Base-by-base conservation (phyloP, 2,797 vertebrate species). In the Protosalanx chinensis region DNA sequence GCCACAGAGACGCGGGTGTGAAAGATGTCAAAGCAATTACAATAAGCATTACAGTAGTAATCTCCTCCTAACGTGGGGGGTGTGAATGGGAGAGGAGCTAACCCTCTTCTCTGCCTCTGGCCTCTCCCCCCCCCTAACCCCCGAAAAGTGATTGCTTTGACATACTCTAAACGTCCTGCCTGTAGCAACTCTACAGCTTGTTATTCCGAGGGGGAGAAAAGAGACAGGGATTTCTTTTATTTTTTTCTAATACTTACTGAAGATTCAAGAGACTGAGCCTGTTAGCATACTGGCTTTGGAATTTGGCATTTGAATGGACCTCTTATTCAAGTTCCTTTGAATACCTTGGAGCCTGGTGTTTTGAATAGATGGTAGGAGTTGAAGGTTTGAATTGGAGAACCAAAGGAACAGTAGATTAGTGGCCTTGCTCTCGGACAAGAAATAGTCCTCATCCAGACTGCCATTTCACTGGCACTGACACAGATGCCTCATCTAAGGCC, bases 1-100 rank as follows among this genome's bases (percentile, higher is more conserved):
- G 41, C 37, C 85, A 81, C 76, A 72, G 77, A 78, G 81, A 82
- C 81, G 75, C 74, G 70, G 79, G 72, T 84, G 86, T 87, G 86
- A 90, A 88, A 86, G 79, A 83, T 91, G 88, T 91, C 88, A 88
- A 85, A 84, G 88, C 85, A 89, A 90, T 91, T 91, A 92, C 83
- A 86, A 85, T 84, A 85, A 84, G 84, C 87, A 84, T 85, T 87
- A 78, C 80, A 81, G 76, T 68, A 73, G 83, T 88, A 86, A 89
- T 85, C 83, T 84, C 78, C 78, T 76, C 77, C 66, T 82, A 85
- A 82, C 85, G 79, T 82, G 72, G 76, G 80, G 79, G 82, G 82
- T 78, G 85, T 84, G 86, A 88, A 87, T 82, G 78, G 83, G 84
- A 79, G 57, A 29, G 60, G 67, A 5, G 68, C 53, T 63, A 61